Conservation (phyloP, 2,888 invertebrate genomes). For the Cotesia congregata region DNA sequence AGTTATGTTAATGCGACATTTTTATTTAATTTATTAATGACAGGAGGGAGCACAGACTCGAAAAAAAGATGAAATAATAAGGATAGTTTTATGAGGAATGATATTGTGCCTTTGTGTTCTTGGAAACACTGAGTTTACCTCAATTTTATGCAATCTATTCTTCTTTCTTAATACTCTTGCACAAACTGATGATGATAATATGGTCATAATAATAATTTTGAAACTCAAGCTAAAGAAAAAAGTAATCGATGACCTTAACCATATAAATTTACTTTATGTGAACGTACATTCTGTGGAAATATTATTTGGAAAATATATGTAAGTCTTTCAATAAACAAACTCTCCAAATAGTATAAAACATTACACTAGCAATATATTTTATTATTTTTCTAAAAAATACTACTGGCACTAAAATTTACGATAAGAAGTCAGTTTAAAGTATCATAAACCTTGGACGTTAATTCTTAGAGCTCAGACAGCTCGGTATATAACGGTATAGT, state of each 20-base stretch:
- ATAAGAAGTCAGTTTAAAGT: constrained; percentile 20
- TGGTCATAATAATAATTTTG: neutral
- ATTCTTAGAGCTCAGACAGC: constrained; percentile 9
- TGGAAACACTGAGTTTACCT: constrained; percentile 9
- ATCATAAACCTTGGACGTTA: constrained; percentile 23
- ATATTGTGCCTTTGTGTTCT: constrained; percentile 14
- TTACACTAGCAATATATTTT: neutral
- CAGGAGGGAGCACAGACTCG: no score
- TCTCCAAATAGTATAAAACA: neutral
- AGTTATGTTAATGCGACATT: neutral
- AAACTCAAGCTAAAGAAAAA: neutral
- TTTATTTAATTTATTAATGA: neutral
- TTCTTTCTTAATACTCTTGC: constrained; percentile 44
- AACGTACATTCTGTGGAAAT: neutral
- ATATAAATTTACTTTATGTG: neutral
- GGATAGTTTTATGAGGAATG: neutral
- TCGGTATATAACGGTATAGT: constrained; percentile 4
- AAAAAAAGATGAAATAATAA: neutral
- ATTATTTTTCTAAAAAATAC: neutral
- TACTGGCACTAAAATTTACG: constrained; percentile 11
- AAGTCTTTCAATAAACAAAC: neutral
- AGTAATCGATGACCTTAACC: neutral
- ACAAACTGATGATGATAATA: neutral
- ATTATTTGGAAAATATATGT: neutral
- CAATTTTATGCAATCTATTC: constrained; percentile 13